These are phyloP conservation scores for Scaptomyza reducta DNA, from an alignment of 2,888 invertebrate species.

Conservation along the genomic window DNA sequence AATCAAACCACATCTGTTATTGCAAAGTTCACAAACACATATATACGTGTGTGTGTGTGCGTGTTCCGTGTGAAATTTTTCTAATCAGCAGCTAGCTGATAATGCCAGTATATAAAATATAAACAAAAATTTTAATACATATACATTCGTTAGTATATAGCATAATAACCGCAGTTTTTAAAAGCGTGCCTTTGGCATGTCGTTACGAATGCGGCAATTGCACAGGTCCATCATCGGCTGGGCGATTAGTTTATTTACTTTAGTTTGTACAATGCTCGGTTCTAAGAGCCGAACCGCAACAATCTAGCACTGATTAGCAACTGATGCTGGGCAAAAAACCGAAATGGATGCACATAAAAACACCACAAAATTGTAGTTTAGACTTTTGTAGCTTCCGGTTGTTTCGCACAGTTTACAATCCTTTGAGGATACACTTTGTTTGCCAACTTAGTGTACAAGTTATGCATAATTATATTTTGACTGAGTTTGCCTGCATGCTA, in stretches of 20 bases:
- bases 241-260: slow-evolving; percentile 7
- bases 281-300: not conserved
- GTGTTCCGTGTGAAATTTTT: slow-evolving; percentile 72
- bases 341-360: not conserved
- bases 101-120: slow-evolving; percentile 24
- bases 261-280: not conserved
- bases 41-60: slow-evolving; percentile 1
- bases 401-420: not conserved
- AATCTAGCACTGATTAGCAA: slow-evolving; percentile 16
- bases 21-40: slow-evolving; percentile 56
- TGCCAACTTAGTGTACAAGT: not conserved
- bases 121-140: not conserved
- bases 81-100: slow-evolving; percentile 63
- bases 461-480: not conserved
- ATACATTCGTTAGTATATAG: not conserved
- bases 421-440: not conserved
- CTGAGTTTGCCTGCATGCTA: not conserved
- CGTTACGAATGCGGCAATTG: slow-evolving; percentile 16
- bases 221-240: slow-evolving; percentile 7
- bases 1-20: slow-evolving; percentile 49
- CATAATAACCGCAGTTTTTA: slow-evolving; percentile 39
- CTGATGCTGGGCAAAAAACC: not conserved
- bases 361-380: not conserved
- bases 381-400: slow-evolving; percentile 11
- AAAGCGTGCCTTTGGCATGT: slow-evolving; percentile 69